phyloP scores from a whole-genome alignment of 2,888 invertebrate species.

The Leucozona laternaria region DNA sequence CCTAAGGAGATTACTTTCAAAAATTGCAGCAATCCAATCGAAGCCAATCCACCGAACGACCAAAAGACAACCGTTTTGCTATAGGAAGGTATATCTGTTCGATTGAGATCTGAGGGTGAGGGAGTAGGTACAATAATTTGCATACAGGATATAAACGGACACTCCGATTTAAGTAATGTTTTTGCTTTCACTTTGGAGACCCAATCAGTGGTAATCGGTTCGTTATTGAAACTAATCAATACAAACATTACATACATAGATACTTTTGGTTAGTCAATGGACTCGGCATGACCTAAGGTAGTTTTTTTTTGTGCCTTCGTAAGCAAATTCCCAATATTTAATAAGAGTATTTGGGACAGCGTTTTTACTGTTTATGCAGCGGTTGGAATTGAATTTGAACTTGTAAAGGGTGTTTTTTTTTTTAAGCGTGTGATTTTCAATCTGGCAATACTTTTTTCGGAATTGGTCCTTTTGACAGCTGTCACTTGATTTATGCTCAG shows the following conservation, averaged over 20 bases:
- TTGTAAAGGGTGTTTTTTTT: too few species aligned
- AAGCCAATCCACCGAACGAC: neutral
- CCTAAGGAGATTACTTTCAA: slow-evolving; percentile 72
- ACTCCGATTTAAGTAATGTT: slow-evolving; percentile 31
- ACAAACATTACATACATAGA: slow-evolving; percentile 13
- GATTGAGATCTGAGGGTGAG: slow-evolving; percentile 3
- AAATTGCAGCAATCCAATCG: slow-evolving; percentile 56
- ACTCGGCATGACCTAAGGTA: neutral
- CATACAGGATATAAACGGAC: slow-evolving; percentile 52
- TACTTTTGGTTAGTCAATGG: neutral
- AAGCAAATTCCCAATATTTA: neutral
- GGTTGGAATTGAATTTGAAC: too few species aligned
- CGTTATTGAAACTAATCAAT: slow-evolving; percentile 54
- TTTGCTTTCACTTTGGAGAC: slow-evolving; percentile 60
- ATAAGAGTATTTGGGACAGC: neutral
- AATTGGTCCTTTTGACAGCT: too few species aligned
- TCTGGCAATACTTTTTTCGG: too few species aligned
- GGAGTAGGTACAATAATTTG: slow-evolving; percentile 19
- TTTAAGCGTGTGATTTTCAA: too few species aligned
- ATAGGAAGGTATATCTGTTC: slow-evolving; percentile 10
- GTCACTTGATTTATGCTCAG: too few species aligned
- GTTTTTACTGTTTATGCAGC: too few species aligned
- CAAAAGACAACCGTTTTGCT: slow-evolving; percentile 5
- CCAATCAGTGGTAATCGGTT: slow-evolving; percentile 58
- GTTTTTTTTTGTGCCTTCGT: neutral